phyloP scores from a whole-genome alignment of 2,113 vertebrate genomes.

The Ahaetulla prasina region DNA sequence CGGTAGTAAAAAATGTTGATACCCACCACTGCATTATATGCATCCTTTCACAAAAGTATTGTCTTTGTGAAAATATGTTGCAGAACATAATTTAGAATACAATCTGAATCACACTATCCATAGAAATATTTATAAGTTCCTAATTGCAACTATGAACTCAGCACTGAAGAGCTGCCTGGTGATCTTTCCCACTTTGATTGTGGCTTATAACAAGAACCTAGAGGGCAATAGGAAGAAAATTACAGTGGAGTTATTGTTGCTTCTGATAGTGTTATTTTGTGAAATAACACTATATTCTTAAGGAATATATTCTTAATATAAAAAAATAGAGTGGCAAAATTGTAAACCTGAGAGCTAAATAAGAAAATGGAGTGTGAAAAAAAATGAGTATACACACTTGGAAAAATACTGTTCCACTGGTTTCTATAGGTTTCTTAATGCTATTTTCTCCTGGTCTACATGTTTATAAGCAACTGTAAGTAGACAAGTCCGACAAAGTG shows the following conservation, averaged over 20 bases:
- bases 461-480: not conserved
- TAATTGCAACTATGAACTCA: not conserved
- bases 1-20: no score
- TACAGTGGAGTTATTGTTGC: not conserved
- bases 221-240: not conserved
- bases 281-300: no score
- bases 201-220: not conserved
- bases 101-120: not conserved
- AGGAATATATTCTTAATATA: not conserved
- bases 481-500: not conserved
- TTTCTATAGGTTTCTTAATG: not conserved
- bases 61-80: not conserved
- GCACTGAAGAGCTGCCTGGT: constrained; percentile 2
- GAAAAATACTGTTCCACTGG: not conserved
- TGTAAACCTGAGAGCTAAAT: not conserved
- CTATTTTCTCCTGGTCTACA: not conserved
- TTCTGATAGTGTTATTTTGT: not conserved
- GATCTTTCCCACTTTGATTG: not conserved
- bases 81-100: no score
- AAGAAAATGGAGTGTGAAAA: not conserved
- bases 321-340: not conserved
- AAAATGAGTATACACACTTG: not conserved
- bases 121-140: not conserved
- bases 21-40: no score
- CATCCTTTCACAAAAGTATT: not conserved